Base-by-base conservation (phyloP, 2,888 invertebrate species). In the Meganola albula region DNA sequence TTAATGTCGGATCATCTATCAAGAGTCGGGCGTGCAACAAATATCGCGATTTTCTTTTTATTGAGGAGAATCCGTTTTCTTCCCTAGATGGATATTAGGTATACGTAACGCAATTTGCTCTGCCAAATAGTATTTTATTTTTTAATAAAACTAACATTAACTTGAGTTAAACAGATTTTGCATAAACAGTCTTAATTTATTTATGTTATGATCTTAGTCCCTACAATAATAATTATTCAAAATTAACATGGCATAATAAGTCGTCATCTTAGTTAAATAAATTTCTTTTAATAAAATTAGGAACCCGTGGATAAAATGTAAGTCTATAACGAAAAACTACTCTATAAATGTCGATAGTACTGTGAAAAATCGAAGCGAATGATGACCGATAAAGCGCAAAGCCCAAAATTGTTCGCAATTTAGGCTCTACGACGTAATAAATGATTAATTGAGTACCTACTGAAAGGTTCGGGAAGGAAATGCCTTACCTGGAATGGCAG, bases 1-100 rank as follows among this genome's bases (percentile, higher is more conserved):
- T 71, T 66, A 57, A 43, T 49, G 45, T 35, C 48, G 51, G 53
- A 61, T 64, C 68, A 72, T 74, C 72, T 73, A 71, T 74, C 72
- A 71, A 62, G 65, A 37, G 50, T 47, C 47, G 63, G 60, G 64
- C 63, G 57, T 58, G 62, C 56, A 68, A 71, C 63, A 69, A 70
- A 71, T 69, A 66, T 58, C 56, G 65, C 41, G 66, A 62, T 57
- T 53, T 47, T 50, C 52, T 63, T 64, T 67, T 64, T 63, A 72
- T 68, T 64, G 69, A 61, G 57, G 53, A 59, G 50, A 55, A 67
- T 67, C 61, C 58, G 60, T 66, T 63, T 54, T 43, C 47, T 33
- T 43, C 37, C 36, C 41, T 22, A 21, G 30, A 37, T 39, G n/a
- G n/a, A 40, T 37, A 34, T 33, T 40, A n/a, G n/a, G n/a, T n/a